These are phyloP conservation scores for Pelodiscus sinensis DNA, from an alignment of 2,113 vertebrate species.

Conservation along the genomic window DNA sequence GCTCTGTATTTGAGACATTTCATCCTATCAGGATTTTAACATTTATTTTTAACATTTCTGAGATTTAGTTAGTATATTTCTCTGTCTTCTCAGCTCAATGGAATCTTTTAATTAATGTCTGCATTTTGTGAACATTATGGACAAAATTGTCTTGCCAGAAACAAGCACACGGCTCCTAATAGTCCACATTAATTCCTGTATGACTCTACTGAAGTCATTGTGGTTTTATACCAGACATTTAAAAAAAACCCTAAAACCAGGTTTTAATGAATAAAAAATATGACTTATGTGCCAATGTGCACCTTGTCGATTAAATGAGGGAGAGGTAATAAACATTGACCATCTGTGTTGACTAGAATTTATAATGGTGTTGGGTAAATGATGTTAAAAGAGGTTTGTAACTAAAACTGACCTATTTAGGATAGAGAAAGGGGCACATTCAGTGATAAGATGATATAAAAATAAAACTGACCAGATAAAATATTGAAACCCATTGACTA, in stretches of 20 bases:
- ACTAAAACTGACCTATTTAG: background rate
- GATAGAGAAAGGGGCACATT: background rate
- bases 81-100: background rate
- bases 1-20: background rate
- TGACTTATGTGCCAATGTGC: background rate
- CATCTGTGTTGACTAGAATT: fast-evolving
- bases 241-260: background rate
- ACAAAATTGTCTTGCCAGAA: background rate
- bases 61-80: background rate
- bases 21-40: background rate
- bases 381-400: background rate
- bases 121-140: fast-evolving
- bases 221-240: background rate
- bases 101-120: background rate
- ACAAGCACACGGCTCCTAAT: background rate
- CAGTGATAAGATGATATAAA: background rate
- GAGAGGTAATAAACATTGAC: fast-evolving
- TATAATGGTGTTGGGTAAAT: background rate
- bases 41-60: background rate
- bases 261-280: background rate
- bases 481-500: background rate
- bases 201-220: background rate
- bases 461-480: background rate
- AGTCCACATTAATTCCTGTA: background rate
- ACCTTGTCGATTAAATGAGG: background rate